phyloP scores from a whole-genome alignment of 1,140 invertebrate species.

The Charaxes varanes region DNA sequence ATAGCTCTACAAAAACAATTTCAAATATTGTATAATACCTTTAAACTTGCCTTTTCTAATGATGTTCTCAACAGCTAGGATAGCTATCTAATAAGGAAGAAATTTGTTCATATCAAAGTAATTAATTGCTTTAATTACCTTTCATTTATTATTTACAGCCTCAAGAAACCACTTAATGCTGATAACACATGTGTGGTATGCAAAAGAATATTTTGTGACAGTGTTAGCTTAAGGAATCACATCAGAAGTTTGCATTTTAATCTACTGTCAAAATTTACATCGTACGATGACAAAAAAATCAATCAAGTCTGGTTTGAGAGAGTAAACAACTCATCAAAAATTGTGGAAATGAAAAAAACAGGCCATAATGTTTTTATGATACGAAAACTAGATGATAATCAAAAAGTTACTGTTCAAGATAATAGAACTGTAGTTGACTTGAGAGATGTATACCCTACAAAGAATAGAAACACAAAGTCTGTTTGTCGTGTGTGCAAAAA shows the following conservation, averaged over 20 bases:
- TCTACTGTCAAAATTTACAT: conserved; percentile 17
- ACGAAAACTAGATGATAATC: conserved; percentile 18
- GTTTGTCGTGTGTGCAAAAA: conserved; percentile 19
- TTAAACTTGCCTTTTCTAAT: too few relatives aligned
- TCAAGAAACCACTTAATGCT: neutral
- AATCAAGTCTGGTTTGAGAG: conserved; percentile 48
- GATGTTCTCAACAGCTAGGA: too few relatives aligned
- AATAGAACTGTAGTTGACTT: conserved; percentile 6
- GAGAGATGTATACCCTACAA: conserved; percentile 7
- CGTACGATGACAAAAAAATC: conserved; percentile 25
- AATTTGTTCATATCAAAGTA: neutral
- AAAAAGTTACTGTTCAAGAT: conserved; percentile 18
- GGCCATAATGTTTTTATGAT: conserved; percentile 28
- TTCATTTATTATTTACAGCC: conserved; percentile 1
- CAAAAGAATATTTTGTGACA: conserved; percentile 14
- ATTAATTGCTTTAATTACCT: neutral
- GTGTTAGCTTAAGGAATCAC: conserved; percentile 25
- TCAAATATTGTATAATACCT: too few relatives aligned
- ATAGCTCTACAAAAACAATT: neutral
- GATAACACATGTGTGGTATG: conserved; percentile 27
- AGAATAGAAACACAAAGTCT: neutral
- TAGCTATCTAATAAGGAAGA: too few relatives aligned
- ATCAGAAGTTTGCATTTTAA: conserved; percentile 39
- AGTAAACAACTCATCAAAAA: conserved; percentile 29
- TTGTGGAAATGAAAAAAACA: conserved; percentile 42